Evolutionary conservation across 1,140 invertebrate genomes (phyloP).

Genomic region (Meteorus sp.): DNA sequence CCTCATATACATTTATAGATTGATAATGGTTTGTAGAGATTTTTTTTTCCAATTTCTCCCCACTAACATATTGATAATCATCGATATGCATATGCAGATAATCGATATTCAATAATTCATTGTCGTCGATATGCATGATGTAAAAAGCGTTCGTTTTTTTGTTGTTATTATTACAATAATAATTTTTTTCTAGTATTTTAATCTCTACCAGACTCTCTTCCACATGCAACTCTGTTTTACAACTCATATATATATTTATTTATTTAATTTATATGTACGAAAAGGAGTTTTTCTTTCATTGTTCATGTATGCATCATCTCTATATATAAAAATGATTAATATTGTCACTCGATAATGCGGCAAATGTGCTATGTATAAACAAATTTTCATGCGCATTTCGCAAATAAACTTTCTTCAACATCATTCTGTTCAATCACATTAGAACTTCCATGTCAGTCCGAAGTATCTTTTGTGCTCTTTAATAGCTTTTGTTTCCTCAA

Average conservation of each 20-base stretch:
- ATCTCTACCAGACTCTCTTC: not conserved
- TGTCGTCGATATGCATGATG: constrained; percentile 17
- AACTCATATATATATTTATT: no score
- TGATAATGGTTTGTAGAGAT: not conserved
- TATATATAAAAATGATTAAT: constrained; percentile 10
- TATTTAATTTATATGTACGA: no score
- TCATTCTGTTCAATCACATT: not conserved
- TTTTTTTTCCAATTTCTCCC: not conserved
- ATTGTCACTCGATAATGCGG: constrained; percentile 5
- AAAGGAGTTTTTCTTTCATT: no score
- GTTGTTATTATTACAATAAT: not conserved
- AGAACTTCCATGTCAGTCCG: not conserved
- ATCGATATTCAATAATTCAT: constrained; percentile 11
- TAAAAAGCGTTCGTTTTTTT: not conserved
- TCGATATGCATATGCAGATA: not conserved
- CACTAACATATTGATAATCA: no score
- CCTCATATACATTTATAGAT: no score
- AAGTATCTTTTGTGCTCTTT: not conserved
- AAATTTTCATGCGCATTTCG: no score
- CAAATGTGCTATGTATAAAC: no score
- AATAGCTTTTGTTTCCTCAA: no score
- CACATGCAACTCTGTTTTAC: no score
- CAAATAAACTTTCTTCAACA: no score
- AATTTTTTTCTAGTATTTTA: not conserved
- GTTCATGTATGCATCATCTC: no score